Conservation (phyloP, 2,113 vertebrate species). For the Regulus satrapa region DNA sequence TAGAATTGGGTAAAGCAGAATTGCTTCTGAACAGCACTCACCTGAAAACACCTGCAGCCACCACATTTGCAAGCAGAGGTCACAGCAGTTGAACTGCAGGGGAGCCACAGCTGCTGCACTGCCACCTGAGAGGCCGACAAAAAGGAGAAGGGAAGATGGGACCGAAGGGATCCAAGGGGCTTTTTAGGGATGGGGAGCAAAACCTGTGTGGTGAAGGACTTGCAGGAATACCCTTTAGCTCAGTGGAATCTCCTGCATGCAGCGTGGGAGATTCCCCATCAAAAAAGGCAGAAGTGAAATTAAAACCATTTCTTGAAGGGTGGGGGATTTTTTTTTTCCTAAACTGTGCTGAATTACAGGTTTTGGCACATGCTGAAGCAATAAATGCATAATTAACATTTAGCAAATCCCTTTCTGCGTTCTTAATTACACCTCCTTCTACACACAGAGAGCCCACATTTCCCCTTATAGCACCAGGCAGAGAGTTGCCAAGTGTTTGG, state of each 20-base stretch:
- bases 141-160: not conserved
- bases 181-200: not conserved
- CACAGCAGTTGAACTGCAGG: not conserved
- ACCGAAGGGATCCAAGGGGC: not conserved
- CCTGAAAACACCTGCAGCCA: not conserved
- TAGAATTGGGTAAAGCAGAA: not conserved
- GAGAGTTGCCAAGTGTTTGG: slow-evolving; percentile 57
- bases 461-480: slow-evolving; percentile 59
- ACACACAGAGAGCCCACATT: slow-evolving; percentile 36
- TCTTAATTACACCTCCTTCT: slow-evolving; percentile 61
- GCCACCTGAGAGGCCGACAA: not conserved
- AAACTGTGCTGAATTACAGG: slow-evolving; percentile 54
- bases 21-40: not conserved
- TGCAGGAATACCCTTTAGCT: not conserved
- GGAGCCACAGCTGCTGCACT: not conserved
- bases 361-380: slow-evolving; percentile 57
- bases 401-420: slow-evolving; percentile 62
- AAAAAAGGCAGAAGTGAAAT: slow-evolving; percentile 26
- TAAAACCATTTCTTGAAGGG: slow-evolving; percentile 10
- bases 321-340: not conserved
- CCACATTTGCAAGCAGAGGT: not conserved
- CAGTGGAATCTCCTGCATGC: not conserved
- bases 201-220: not conserved
- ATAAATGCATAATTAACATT: slow-evolving; percentile 66
- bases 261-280: not conserved